A percentile compares a stretch with the other conserved stretches of the same genome.
phyloP scores from a whole-genome alignment of 2,113 vertebrate species.

The Bungarus multicinctus region DNA sequence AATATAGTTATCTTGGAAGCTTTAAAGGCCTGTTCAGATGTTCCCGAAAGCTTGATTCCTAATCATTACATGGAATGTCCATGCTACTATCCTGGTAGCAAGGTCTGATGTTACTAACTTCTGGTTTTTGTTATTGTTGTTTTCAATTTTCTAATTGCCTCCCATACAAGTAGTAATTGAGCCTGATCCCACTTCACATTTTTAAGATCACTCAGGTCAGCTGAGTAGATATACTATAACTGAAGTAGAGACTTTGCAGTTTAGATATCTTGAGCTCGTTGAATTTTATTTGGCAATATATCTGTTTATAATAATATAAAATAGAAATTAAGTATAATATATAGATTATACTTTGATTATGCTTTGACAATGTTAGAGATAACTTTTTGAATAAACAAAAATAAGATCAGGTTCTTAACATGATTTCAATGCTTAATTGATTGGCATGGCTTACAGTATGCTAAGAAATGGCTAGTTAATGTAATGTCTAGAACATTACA shows the following conservation, averaged over 20 bases:
- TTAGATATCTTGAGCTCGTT: not conserved
- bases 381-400: conserved; percentile 30
- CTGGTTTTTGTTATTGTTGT: not conserved
- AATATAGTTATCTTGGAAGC: too few species aligned
- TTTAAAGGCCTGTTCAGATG: too few species aligned
- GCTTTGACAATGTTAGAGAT: too few species aligned
- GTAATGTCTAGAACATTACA: conserved; percentile 30
- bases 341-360: too few species aligned
- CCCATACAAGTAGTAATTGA: not conserved
- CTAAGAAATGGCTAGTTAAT: conserved; percentile 11
- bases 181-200: not conserved
- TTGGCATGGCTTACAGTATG: conserved; percentile 36
- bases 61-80: not conserved
- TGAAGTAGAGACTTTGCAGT: not conserved
- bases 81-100: not conserved
- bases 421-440: conserved; percentile 28
- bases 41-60: too few species aligned
- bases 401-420: not conserved
- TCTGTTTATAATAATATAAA: not conserved
- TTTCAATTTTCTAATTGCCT: not conserved
- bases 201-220: not conserved
- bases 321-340: not conserved
- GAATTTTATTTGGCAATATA: conserved; percentile 24
- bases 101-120: not conserved
- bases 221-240: not conserved